These are phyloP conservation scores for Philotrypesis tridentata DNA, from an alignment of 1,140 invertebrate genomes.

Conservation along the genomic window DNA sequence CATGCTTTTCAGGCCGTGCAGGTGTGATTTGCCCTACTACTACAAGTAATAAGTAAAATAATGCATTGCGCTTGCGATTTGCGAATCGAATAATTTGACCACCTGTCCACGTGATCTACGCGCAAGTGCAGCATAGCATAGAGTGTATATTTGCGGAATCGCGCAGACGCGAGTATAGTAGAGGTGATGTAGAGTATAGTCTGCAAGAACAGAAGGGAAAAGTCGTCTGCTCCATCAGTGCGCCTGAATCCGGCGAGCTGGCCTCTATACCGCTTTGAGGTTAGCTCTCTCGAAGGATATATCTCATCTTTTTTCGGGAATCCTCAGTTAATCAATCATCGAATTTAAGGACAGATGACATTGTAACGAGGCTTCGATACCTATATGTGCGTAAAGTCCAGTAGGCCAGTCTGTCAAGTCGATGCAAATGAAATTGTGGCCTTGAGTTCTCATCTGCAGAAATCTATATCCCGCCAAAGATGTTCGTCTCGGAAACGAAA, in stretches of 20 bases:
- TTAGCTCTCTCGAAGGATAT: neutral
- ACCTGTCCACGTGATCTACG: neutral
- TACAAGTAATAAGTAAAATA: too few species aligned
- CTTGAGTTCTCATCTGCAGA: neutral
- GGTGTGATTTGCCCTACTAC: too few species aligned
- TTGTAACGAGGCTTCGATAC: neutral
- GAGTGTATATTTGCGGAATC: too few species aligned
- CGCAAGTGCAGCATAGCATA: neutral
- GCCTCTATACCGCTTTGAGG: neutral
- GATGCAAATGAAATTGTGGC: neutral
- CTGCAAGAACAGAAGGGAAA: neutral
- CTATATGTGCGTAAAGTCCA: neutral
- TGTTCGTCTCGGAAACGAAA: slow-evolving; percentile 47
- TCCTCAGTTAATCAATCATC: neutral
- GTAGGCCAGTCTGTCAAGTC: neutral
- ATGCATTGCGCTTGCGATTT: too few species aligned
- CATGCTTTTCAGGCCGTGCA: too few species aligned
- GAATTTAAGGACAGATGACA: neutral
- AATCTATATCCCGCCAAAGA: slow-evolving; percentile 10
- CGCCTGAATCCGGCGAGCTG: neutral
- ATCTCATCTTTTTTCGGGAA: neutral
- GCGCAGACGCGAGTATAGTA: too few species aligned
- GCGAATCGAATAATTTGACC: neutral
- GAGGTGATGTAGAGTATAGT: too few species aligned
- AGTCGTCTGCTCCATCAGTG: slow-evolving; percentile 18